Evolutionary conservation across 2,797 vertebrate genomes (phyloP).

Genomic region (Alca torda): DNA sequence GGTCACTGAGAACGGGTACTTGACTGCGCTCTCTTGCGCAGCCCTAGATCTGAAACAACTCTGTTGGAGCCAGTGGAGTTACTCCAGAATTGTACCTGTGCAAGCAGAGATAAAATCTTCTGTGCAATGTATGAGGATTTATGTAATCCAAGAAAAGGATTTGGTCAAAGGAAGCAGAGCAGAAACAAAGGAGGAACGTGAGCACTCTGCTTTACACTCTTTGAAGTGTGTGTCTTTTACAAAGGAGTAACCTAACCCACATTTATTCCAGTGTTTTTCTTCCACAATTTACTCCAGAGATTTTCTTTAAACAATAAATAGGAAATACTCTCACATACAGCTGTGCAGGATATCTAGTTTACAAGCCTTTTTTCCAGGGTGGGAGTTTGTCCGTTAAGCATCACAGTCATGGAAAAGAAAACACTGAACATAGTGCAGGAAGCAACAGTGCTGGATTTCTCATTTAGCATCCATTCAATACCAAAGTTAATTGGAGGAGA

Average conservation of each 20-base stretch:
- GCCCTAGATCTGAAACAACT: neutral
- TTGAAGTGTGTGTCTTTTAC: slow-evolving; percentile 1
- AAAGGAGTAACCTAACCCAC: neutral
- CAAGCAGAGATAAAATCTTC: neutral
- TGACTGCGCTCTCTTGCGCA: neutral
- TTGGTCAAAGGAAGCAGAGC: slow-evolving; percentile 22
- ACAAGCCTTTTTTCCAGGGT: slow-evolving; percentile 70
- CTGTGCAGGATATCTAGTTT: slow-evolving; percentile 75
- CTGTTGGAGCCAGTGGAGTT: neutral
- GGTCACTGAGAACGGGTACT: neutral
- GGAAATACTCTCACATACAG: slow-evolving; percentile 68
- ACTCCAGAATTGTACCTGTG: neutral
- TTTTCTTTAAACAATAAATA: slow-evolving; percentile 68
- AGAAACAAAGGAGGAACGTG: neutral
- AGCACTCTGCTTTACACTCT: neutral
- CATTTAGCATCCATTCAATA: neutral
- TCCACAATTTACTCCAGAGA: slow-evolving; percentile 65
- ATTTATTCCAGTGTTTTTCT: slow-evolving; percentile 46
- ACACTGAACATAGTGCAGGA: slow-evolving; percentile 35
- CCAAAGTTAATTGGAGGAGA: neutral
- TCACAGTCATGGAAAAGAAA: slow-evolving; percentile 65
- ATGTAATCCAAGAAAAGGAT: slow-evolving; percentile 1
- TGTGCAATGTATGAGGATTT: neutral
- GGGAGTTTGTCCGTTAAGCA: neutral
- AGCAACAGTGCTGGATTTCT: slow-evolving; percentile 41